Percentiles rank a stretch among this genome's conserved stretches.
These are phyloP conservation scores for Enteromius fasciolatus DNA, from an alignment of 2,797 vertebrate species.

Conservation along the genomic window DNA sequence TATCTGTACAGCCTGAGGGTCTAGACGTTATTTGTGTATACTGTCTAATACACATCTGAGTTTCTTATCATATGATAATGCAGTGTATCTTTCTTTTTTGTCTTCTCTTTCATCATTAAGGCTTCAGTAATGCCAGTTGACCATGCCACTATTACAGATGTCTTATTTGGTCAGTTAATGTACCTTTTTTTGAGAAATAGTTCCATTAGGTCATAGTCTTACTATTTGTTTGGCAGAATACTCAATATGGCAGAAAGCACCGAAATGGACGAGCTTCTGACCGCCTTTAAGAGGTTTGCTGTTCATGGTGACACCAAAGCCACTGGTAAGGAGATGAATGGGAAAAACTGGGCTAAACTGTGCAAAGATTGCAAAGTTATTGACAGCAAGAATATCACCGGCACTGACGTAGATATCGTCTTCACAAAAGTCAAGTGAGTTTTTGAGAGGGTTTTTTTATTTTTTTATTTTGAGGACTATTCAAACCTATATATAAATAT, in stretches of 20 bases:
- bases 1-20: not conserved
- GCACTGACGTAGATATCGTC: slow-evolving; percentile 93
- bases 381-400: slow-evolving; percentile 84
- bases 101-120: not conserved
- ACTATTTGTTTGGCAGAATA: slow-evolving; percentile 41
- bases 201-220: slow-evolving; percentile 32
- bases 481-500: not conserved
- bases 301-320: slow-evolving; percentile 92
- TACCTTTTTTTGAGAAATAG: not conserved
- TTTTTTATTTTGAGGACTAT: not conserved
- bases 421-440: slow-evolving; percentile 98
- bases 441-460: not conserved
- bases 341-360: slow-evolving; percentile 98
- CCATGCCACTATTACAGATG: not conserved
- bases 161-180: slow-evolving; percentile 12
- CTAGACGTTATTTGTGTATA: not conserved
- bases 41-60: slow-evolving; percentile 4
- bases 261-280: slow-evolving; percentile 81
- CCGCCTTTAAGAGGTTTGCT: slow-evolving; percentile 89
- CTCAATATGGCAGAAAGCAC: slow-evolving; percentile 83
- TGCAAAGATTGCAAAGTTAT: slow-evolving; percentile 95
- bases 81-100: not conserved
- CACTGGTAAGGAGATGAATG: slow-evolving; percentile 89
- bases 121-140: not conserved
- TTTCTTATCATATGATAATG: not conserved